Evolutionary conservation across 2,888 invertebrate species (phyloP), one percentile per base, ranked within the genome.

Genomic region (Campoplex nolae): DNA sequence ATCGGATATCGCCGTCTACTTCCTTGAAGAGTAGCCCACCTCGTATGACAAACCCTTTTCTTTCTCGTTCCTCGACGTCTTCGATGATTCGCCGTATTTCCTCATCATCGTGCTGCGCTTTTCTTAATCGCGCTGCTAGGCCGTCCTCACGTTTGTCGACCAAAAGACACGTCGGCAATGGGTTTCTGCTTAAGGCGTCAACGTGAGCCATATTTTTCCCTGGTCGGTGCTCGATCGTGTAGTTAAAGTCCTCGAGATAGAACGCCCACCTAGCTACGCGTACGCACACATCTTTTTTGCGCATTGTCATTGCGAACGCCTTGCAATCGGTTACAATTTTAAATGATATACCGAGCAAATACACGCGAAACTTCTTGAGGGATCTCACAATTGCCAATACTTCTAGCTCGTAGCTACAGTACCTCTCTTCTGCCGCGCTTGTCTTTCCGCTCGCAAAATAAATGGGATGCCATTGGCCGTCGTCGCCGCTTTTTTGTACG

Each of bases 101-200:
- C n/a, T n/a, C n/a, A 42, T 42, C 9, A 1, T 42, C 42, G 1
- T 42, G 42, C 9, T 42, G 42, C 6, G 42, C 42, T 42, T 42
- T 42, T 9, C 9, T 42, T 8, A 42, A 8, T 8, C 9, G 6
- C 42, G 9, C 8, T 9, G 42, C 9, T 9, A 42, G 9, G 9
- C 42, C 42, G 8, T 42, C 42, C 8, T 42, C 9, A 7, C 1
- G 8, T 8, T 42, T 1, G 6, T 42, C 9, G 9, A 42, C 9
- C 9, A 42, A 7, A 1, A 42, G 9, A 42, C 42, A 42, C 42
- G 42, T 42, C 8, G 42, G 9, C 9, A 88, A 70, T 32, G 90
- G 90, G 23, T 88, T 84, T 65, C 90, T 67, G 56, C 89, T 90
- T 45, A 90, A 71, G 3, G 89, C 89, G 58, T 91, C 90, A 8